A percentile compares a stretch with the other conserved stretches of the same genome.
Conservation (phyloP, 2,888 invertebrate genomes). For the Baccha elongata region DNA sequence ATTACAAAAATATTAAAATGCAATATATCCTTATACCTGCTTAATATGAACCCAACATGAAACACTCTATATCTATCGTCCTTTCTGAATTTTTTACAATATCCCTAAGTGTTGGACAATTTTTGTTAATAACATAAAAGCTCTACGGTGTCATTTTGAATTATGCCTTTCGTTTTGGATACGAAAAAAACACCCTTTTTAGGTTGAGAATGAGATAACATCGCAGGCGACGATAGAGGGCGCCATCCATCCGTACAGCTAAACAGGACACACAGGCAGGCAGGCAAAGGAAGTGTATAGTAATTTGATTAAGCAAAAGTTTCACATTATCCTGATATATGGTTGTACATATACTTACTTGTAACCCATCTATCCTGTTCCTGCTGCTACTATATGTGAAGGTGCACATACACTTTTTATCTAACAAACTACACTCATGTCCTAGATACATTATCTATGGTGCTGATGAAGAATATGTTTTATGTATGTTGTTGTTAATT, state of each 20-base stretch:
- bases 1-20: slow-evolving; percentile 31
- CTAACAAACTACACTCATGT: slow-evolving; percentile 15
- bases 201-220: slow-evolving; percentile 40
- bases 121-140: slow-evolving; percentile 65
- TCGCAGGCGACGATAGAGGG: slow-evolving; percentile 8
- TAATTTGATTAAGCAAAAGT: slow-evolving; percentile 67
- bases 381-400: no score
- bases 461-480: slow-evolving; percentile 24
- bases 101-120: slow-evolving; percentile 58
- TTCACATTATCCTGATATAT: slow-evolving; percentile 59
- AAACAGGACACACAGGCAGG: slow-evolving; percentile 21
- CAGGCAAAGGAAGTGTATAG: slow-evolving; percentile 14
- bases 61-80: neutral
- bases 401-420: no score
- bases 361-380: neutral
- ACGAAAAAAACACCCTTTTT: slow-evolving; percentile 44
- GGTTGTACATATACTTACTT: neutral
- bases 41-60: slow-evolving; percentile 16
- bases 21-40: slow-evolving; percentile 22
- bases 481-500: slow-evolving; percentile 46
- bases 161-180: slow-evolving; percentile 55
- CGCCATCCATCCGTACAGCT: neutral
- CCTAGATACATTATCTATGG: slow-evolving; percentile 25
- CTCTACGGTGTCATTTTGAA: slow-evolving; percentile 61
- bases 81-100: slow-evolving; percentile 23